Evolutionary conservation across 1,140 invertebrate genomes (phyloP), one percentile per base, ranked within the genome.

Genomic region (Laodelphax striatellus): DNA sequence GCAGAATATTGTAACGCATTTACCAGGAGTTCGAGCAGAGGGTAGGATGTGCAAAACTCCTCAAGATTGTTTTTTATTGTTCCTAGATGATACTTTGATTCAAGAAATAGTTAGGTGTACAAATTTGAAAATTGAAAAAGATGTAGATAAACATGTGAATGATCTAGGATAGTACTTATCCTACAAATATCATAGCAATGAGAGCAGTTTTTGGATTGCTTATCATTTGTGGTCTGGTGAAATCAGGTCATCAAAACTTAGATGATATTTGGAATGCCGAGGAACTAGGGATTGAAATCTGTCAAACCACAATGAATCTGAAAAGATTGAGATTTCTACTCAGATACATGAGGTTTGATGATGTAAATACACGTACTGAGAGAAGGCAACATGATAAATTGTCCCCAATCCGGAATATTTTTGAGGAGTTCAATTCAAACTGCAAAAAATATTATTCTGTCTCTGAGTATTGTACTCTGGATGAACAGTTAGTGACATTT

Each of bases 401-500:
- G 55, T 67, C 70, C 62, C 62, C 69, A 41, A 68, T 70, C 24
- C 63, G 61, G 52, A 64, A 70, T 61, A 16, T 72, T 31, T 72
- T 68, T 59, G 68, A 43, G 31, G 28, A 44, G 52, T 60, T 57
- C 59, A 58, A 53, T 17, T 43, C 21, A 43, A 60, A 57, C 58
- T 64, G 66, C 19, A 17, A 58, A 61, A 61, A 61, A 68, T 69
- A 68, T 41, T 64, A 54, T 58, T 52, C 56, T 28, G 19, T 62
- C 13, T 46, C 60, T 10, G 55, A 63, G 57, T 60, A 58, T 28
- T 19, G 54, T 22, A 67, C 62, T 14, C 62, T 67, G 56, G 70
- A 71, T 62, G 69, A 74, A 64, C 70, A 66, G 57, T 61, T 74
- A n/a, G 63, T 58, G 38, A 57, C 57, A n/a, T 75, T 75, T 63